These are phyloP conservation scores for Chamaetylas fuelleborni DNA, from an alignment of 2,113 vertebrate genomes.

Conservation along the genomic window DNA sequence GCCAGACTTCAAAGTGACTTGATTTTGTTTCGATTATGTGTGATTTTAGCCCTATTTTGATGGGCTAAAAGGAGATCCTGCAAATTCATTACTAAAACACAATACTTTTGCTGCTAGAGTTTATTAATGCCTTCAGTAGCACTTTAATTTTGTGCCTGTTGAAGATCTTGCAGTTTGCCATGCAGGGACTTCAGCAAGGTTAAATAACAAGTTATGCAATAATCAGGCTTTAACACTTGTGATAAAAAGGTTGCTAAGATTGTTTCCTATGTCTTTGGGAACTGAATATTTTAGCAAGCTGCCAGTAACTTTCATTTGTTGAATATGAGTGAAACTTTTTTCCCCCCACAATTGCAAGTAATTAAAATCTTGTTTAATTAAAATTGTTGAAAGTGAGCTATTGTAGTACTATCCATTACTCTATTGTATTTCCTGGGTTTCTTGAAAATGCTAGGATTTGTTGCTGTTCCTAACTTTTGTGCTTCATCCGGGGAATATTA, in stretches of 20 bases:
- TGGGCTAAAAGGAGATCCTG: not conserved
- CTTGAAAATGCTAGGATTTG: not conserved
- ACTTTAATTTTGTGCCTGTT: not conserved
- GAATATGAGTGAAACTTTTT: not conserved
- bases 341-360: not conserved
- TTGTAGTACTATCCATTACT: not conserved
- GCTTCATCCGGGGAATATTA: not conserved
- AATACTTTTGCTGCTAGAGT: not conserved
- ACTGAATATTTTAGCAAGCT: not conserved
- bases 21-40: conserved; percentile 4
- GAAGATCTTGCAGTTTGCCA: not conserved
- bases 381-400: not conserved
- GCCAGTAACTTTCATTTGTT: not conserved
- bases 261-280: not conserved
- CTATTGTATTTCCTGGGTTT: not conserved
- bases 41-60: not conserved
- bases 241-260: not conserved
- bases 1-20: not conserved
- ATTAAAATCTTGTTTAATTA: not conserved
- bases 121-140: not conserved
- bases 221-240: not conserved
- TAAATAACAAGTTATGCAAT: not conserved
- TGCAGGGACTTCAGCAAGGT: not conserved
- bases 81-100: not conserved
- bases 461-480: not conserved